Conservation (phyloP, 2,888 invertebrate genomes). For the Taphrorychus bicolor region DNA sequence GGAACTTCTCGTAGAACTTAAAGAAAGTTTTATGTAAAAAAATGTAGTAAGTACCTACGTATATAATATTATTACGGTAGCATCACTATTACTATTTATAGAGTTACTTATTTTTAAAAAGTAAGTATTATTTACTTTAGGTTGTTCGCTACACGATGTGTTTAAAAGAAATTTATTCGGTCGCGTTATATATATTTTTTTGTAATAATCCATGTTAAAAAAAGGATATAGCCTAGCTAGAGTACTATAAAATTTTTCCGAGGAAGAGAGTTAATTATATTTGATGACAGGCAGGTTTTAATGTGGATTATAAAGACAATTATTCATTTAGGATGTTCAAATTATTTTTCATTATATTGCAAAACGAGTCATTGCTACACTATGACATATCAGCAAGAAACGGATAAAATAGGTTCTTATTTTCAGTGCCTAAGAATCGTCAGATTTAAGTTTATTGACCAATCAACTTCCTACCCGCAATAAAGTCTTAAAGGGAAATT, state of each 20-base stretch:
- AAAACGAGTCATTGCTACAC: slow-evolving; percentile 20
- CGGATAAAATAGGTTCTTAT: slow-evolving; percentile 2
- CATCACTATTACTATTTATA: slow-evolving; percentile 9
- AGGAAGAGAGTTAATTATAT: slow-evolving; percentile 6
- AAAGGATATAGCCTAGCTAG: no score
- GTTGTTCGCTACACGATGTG: slow-evolving; percentile 6
- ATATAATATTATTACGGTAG: background rate
- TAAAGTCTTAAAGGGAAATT: no score
- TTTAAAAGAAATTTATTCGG: slow-evolving; percentile 2
- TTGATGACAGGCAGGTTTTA: no score
- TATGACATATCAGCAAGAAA: slow-evolving; percentile 21
- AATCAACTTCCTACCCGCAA: no score
- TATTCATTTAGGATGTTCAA: slow-evolving; percentile 21
- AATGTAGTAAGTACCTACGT: no score
- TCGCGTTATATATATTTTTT: background rate
- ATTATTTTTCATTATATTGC: slow-evolving; percentile 8
- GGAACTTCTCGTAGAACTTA: slow-evolving; percentile 6
- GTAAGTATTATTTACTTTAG: slow-evolving; percentile 17
- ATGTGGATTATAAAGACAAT: slow-evolving; percentile 23
- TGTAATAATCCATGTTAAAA: slow-evolving; percentile 30
- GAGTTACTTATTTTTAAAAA: slow-evolving; percentile 31
- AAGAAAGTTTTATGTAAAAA: background rate
- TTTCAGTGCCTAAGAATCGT: background rate
- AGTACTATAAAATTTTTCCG: background rate
- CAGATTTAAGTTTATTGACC: background rate